A percentile compares a stretch with the other conserved stretches of the same genome.
Conservation (phyloP, 2,888 invertebrate genomes). For the Epicampocera succincta region DNA sequence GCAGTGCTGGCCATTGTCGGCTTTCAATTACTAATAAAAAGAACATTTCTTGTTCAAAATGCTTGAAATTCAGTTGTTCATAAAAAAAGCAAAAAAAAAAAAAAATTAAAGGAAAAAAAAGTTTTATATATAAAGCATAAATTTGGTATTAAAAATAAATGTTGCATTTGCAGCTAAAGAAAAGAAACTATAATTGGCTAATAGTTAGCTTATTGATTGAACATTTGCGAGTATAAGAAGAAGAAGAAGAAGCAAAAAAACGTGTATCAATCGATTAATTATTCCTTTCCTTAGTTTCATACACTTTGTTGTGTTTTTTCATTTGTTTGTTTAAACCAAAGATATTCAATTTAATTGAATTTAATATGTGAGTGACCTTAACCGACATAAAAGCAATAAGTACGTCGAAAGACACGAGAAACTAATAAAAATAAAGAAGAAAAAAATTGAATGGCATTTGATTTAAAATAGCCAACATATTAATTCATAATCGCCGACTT, state of each 20-base stretch:
- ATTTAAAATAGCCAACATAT: conserved; percentile 51
- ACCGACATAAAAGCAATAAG: conserved; percentile 61
- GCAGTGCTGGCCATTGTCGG: too few species aligned
- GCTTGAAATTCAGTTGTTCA: too few species aligned
- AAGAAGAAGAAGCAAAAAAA: conserved; percentile 12
- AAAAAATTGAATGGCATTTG: conserved; percentile 59
- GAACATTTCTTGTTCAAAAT: too few species aligned
- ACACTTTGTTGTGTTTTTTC: conserved; percentile 22
- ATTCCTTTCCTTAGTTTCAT: conserved; percentile 24
- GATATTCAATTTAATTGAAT: conserved; percentile 48
- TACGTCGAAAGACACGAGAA: conserved; percentile 48
- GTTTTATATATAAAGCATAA: too few species aligned
- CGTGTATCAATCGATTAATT: conserved; percentile 58
- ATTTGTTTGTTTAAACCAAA: conserved; percentile 43
- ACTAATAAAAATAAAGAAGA: conserved; percentile 24
- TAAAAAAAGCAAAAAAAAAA: too few species aligned
- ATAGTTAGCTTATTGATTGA: conserved; percentile 29
- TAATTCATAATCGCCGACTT: conserved; percentile 32
- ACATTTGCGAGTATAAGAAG: conserved; percentile 6
- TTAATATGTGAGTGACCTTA: conserved; percentile 58
- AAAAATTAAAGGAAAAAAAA: too few species aligned
- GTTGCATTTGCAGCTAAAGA: conserved; percentile 3
- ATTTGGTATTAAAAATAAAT: neutral
- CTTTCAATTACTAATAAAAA: too few species aligned
- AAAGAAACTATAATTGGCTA: conserved; percentile 10